A percentile compares a stretch with the other conserved stretches of the same genome.
These are phyloP conservation scores for Aphaenogaster rudis DNA, from an alignment of 1,140 invertebrate genomes.

Conservation along the genomic window DNA sequence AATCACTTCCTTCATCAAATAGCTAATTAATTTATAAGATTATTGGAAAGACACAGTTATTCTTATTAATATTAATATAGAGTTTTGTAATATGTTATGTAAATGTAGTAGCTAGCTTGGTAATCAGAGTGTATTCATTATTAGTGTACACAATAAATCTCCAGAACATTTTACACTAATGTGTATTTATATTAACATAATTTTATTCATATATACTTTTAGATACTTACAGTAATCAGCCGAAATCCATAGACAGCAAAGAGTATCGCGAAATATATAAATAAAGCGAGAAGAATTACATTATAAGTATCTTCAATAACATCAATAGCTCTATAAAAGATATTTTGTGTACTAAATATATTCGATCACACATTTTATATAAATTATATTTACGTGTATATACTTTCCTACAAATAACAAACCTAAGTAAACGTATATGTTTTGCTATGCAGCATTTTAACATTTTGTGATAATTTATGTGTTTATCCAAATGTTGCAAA, in stretches of 20 bases:
- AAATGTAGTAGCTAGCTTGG: not conserved
- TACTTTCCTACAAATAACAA: not conserved
- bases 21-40: not conserved
- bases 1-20: conserved; percentile 6
- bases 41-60: not conserved
- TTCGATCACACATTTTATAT: not conserved
- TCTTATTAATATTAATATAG: not conserved
- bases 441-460: not conserved
- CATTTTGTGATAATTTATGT: not conserved
- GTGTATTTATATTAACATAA: no score
- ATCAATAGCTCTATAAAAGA: not conserved
- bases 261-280: conserved; percentile 34
- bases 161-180: no score
- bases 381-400: not conserved
- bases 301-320: conserved; percentile 50
- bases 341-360: not conserved
- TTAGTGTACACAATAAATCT: not conserved
- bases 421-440: conserved; percentile 39
- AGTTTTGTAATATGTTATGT: not conserved
- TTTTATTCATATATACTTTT: not conserved
- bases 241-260: conserved; percentile 22
- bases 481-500: not conserved
- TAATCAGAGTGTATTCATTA: not conserved
- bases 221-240: conserved; percentile 19
- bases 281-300: conserved; percentile 31